Base-by-base conservation (phyloP, 2,797 vertebrate species). In the Streptopelia turtur region DNA sequence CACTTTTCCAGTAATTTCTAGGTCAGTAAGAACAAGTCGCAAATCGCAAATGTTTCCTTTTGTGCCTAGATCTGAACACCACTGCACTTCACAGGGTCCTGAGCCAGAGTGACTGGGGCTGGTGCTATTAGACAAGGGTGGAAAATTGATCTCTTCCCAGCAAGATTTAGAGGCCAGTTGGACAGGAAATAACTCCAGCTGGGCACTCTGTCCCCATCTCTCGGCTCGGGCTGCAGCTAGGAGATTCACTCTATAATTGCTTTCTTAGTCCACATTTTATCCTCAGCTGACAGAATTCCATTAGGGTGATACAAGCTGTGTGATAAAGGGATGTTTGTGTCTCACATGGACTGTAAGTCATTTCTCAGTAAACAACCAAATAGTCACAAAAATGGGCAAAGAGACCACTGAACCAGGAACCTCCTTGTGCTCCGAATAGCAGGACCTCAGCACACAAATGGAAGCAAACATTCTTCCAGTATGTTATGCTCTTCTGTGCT, bases 321-420 rank as follows among this genome's bases (percentile, higher is more conserved):
- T 95, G 94, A 96, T 94, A 95, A 96, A 96, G 83, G 94, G 96
- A 93, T 96, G 95, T 96, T 96, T 95, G 94, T 94, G 88, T 91
- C 93, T 90, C 94, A n/a, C 81, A 53, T 37, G 91, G 83, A 79
- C 90, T 85, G 55, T 94, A 97, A 95, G 91, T 95, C 92, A 95
- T 91, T 87, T 77, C 96, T 91, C 89, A 78, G 74, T 87, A 93
- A 94, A 95, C 94, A 95, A 93, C 85, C 89, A 95, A 96, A 94
- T 35, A 82, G 87, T 75, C 94, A 90, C 72, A 87, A 70, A 78
- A 94, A 80, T 31, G 68, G 93, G 88, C 81, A 79, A 66, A 91
- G 53, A 84, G 88, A 66, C 79, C 94, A 79, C 83, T 14, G 68
- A 87, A 91, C 74, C 81, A 92, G 55, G 41, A 71, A 79, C 41